Base-by-base conservation (phyloP, 2,797 vertebrate genomes). In the Pseudochirops corinnae region DNA sequence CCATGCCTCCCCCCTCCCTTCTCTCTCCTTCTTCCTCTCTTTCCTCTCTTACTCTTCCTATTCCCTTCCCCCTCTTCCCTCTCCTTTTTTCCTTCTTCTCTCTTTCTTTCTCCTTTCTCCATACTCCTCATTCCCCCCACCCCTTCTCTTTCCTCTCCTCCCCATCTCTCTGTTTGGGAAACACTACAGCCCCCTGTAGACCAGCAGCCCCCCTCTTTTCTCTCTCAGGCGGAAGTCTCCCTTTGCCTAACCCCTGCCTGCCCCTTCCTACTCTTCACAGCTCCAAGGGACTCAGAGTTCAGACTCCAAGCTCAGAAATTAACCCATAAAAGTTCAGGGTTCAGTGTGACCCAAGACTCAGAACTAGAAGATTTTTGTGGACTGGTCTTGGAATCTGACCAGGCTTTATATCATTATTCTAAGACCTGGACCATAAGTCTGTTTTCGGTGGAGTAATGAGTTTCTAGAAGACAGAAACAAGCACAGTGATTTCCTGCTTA, bases 361-460 rank as follows among this genome's bases (percentile, higher is more conserved):
- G 39, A 50, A 87, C 74, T 87, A 93, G 60, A 5, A 92, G 26
- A 1, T 1, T 57, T 93, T 50, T n/a, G 55, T 26, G 12, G 58
- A 9, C 67, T 93, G 55, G 93, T 90, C 39, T 93, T 56, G 82
- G 90, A 67, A 87, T 55, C 56, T 55, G n/a, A 39, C n/a, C 50
- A 58, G 46, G 16, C 93, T 92, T 91, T 92, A 82, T 90, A 67
- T 46, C 74, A 82, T 46, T 87, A 87, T 87, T 87, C 39, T 87
- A 50, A 87, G 74, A 87, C 74, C 1, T 87, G 39, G 39, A 46
- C 24, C 74, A 46, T 87, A 46, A 46, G 74, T 87, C n/a, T 46
- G 21, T 87, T 87, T 87, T 87, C 74, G 46, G 9, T 12, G 29
- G 58, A 60, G 58, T 87, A 87, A 87, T 87, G 39, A 87, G 24